These are phyloP conservation scores for Xiphias gladius DNA, from an alignment of 2,113 vertebrate species.

Conservation along the genomic window DNA sequence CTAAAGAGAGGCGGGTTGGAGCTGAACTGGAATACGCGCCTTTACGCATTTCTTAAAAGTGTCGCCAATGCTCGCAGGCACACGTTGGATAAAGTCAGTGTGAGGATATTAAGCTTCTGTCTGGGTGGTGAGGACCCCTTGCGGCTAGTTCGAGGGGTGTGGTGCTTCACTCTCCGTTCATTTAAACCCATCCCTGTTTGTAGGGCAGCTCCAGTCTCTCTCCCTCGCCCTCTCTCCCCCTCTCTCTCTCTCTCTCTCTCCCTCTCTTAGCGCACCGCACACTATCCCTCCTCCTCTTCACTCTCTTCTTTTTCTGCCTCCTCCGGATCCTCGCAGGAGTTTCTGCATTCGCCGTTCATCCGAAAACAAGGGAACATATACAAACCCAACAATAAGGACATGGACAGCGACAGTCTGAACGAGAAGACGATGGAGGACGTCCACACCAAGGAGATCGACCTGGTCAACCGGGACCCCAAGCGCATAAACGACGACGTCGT, in stretches of 20 bases:
- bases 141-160: conserved; percentile 90
- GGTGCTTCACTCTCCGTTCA: conserved; percentile 81
- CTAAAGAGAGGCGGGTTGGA: no score
- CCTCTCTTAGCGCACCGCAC: conserved; percentile 50
- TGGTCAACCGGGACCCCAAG: conserved; percentile 96
- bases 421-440: conserved; percentile 91
- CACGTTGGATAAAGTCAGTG: conserved; percentile 12
- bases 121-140: conserved; percentile 87
- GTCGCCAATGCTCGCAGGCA: not conserved
- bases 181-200: conserved; percentile 85
- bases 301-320: conserved; percentile 56
- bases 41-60: conserved; percentile 33
- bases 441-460: conserved; percentile 98
- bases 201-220: conserved; percentile 69
- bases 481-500: conserved; percentile 96
- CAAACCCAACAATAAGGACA: conserved; percentile 97
- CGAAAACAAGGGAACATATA: conserved; percentile 99
- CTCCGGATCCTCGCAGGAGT: conserved; percentile 85
- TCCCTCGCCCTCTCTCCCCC: conserved; percentile 49
- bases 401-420: conserved; percentile 92
- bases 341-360: conserved; percentile 91
- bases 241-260: not conserved
- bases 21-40: not conserved
- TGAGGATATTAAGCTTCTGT: conserved; percentile 10
- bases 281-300: conserved; percentile 56